phyloP scores from a whole-genome alignment of 2,888 invertebrate species.

The Sturmia bella region DNA sequence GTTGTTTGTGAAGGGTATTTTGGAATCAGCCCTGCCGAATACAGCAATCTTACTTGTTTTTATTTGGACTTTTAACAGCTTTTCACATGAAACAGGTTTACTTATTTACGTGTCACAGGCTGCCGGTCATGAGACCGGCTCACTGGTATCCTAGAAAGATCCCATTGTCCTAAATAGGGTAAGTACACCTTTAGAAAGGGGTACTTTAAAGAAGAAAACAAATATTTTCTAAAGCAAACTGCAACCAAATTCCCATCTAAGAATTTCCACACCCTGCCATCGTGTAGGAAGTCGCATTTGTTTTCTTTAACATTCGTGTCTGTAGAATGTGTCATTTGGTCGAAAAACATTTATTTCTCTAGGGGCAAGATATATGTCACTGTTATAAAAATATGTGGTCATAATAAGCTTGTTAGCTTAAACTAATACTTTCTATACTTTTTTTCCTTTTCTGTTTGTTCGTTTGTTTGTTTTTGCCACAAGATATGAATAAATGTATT shows the following conservation, averaged over 20 bases:
- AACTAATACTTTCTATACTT: conserved; percentile 9
- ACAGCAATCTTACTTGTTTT: no score
- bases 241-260: not conserved
- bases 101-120: no score
- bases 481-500: not conserved
- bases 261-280: conserved; percentile 45
- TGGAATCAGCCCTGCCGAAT: no score
- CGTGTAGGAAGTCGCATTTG: conserved; percentile 30
- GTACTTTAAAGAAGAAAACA: not conserved
- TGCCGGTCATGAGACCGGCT: no score
- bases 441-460: no score
- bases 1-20: no score
- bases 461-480: no score
- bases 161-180: no score
- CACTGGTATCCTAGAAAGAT: no score
- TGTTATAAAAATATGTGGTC: not conserved
- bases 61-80: no score
- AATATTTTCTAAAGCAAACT: conserved; percentile 2
- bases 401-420: conserved; percentile 33
- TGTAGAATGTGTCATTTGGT: conserved; percentile 36
- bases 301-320: conserved; percentile 43
- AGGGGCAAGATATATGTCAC: conserved; percentile 21
- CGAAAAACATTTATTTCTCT: not conserved
- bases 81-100: no score
- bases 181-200: not conserved